Conservation (phyloP, 2,888 invertebrate genomes). For the Drosophila histrio region DNA sequence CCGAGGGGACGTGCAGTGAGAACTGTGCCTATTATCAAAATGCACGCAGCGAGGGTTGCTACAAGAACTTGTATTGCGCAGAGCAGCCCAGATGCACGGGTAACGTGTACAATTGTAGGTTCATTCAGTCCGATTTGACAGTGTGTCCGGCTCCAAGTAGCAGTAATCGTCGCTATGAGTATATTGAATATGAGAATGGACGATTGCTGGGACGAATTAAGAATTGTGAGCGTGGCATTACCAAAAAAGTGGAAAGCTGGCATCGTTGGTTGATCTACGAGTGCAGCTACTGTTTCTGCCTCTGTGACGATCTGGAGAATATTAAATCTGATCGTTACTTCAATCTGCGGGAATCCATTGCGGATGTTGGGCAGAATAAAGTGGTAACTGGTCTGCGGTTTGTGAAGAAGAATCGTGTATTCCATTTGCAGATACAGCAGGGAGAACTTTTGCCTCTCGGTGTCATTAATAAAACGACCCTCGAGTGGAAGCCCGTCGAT, state of each 20-base stretch:
- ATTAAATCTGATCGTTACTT: slow-evolving; percentile 92
- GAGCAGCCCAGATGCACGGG: slow-evolving; percentile 89
- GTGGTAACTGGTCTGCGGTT: too few relatives aligned
- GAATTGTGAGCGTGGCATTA: slow-evolving; percentile 86
- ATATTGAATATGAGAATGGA: slow-evolving; percentile 93
- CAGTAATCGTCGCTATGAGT: slow-evolving; percentile 89
- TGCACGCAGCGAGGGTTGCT: slow-evolving; percentile 89
- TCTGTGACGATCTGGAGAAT: slow-evolving; percentile 92
- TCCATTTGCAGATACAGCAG: too few relatives aligned
- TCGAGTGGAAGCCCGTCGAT: slow-evolving; percentile 89
- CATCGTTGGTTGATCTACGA: slow-evolving; percentile 96
- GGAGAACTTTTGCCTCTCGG: slow-evolving; percentile 89
- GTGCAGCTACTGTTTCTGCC: slow-evolving; percentile 95
- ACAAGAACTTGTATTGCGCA: slow-evolving; percentile 88
- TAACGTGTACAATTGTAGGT: slow-evolving; percentile 90
- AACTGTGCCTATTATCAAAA: slow-evolving; percentile 91
- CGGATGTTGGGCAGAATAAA: slow-evolving; percentile 87
- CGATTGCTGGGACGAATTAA: slow-evolving; percentile 87
- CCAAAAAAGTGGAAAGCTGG: slow-evolving; percentile 91
- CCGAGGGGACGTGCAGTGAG: too few relatives aligned
- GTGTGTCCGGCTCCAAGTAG: slow-evolving; percentile 88
- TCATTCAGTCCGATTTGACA: slow-evolving; percentile 94
- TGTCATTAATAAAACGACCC: slow-evolving; percentile 86
- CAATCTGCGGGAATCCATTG: slow-evolving; percentile 88
- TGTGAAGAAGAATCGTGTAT: too few relatives aligned